Base-by-base conservation (phyloP, 1,140 invertebrate species). In the Calephelis nemesis region DNA sequence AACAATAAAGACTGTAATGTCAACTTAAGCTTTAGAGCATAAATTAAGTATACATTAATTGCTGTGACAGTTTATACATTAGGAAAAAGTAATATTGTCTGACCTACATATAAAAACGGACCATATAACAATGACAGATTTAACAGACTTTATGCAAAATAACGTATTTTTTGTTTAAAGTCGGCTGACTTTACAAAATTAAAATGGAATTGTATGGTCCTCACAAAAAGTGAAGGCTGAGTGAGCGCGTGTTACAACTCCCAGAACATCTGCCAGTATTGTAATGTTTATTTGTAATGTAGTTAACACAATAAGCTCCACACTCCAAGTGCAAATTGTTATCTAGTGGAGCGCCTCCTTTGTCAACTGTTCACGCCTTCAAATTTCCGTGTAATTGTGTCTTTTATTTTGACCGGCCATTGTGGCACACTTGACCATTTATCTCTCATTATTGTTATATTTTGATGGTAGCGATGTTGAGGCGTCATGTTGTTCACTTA, bases 371-470 rank as follows among this genome's bases (percentile, higher is more conserved):
- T 79, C 79, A 87, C 82, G 82, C 85, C 82, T 82, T 71, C 67
- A 85, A 83, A 87, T 88, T 84, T 88, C 87, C 85, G 81, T 91
- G 83, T 91, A 91, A 90, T 90, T 87, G 85, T 84, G 75, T 68
- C 83, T 77, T 84, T 89, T 89, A 85, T 90, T 81, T 91, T 84
- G 84, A 74, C 74, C 73, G 19, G 75, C 76, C 68, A 86, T 91
- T 88, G 85, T 90, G 80, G 80, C 68, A 78, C 76, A 73, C 79
- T 80, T 83, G 76, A 71, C 84, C 83, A 89, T 91, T 88, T 85
- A 87, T 85, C 83, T 72, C 62, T 68, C 69, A 88, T 87, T 82
- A 85, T 88, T 87, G 81, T 84, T 78, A 86, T 6, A 7, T 79
- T 79, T 76, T 75, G 74, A 11, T 12, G 62, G 71, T 82, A 75